Conservation (phyloP, 2,888 invertebrate genomes). For the Chymomyza fuscimana region DNA sequence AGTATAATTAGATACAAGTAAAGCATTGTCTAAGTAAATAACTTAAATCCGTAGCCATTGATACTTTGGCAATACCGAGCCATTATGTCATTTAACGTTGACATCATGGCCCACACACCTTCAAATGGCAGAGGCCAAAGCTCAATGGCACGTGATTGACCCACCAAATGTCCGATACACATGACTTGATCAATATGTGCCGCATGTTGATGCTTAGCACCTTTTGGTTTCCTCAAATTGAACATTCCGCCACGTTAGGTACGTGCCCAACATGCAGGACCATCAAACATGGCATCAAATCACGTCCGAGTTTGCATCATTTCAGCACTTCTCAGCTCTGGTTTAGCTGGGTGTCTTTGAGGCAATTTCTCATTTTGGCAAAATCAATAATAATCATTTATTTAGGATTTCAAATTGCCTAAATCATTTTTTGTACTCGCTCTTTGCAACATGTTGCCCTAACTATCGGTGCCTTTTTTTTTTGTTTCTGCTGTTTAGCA, state of each 20-base stretch:
- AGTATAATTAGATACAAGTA: conserved; percentile 1
- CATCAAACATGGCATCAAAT: neutral
- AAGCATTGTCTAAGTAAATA: neutral
- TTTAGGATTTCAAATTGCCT: neutral
- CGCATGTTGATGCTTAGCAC: neutral
- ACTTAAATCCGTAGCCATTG: neutral
- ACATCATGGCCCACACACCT: neutral
- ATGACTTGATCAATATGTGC: conserved; percentile 1
- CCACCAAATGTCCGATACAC: neutral
- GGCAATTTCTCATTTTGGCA: neutral
- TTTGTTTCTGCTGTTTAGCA: neutral
- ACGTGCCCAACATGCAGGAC: conserved; percentile 3
- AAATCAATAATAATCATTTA: conserved; percentile 6
- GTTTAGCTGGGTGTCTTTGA: neutral
- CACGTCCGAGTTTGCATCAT: neutral
- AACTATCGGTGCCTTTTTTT: neutral
- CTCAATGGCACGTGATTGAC: neutral
- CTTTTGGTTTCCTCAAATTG: neutral
- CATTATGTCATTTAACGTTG: neutral
- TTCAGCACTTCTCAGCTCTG: neutral
- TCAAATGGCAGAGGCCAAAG: neutral
- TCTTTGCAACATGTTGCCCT: neutral
- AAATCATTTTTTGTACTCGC: neutral
- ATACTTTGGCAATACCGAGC: neutral
- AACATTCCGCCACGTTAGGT: neutral